These are phyloP conservation scores for Pongo abelii DNA, from an alignment of 2,113 vertebrate genomes.

Conservation along the genomic window DNA sequence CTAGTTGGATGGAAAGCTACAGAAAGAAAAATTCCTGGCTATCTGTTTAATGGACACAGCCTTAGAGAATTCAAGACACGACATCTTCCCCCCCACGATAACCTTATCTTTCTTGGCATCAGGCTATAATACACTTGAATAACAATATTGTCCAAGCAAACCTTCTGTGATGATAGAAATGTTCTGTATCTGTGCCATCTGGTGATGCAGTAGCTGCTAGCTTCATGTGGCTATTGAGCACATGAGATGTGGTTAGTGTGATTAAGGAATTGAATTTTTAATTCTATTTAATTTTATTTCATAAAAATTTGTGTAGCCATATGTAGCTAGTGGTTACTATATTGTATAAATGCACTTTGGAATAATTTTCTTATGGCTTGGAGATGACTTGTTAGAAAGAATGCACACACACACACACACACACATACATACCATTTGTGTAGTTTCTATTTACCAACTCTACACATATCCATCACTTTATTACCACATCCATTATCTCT, in stretches of 20 bases:
- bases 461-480: background rate
- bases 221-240: background rate
- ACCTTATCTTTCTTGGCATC: background rate
- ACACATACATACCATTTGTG: background rate
- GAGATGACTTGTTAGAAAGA: background rate
- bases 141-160: background rate
- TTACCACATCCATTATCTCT: background rate
- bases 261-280: background rate
- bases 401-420: background rate
- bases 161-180: background rate
- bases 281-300: conserved; percentile 45
- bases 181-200: background rate
- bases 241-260: background rate
- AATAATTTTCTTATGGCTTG: conserved; percentile 2
- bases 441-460: background rate
- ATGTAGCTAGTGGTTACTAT: background rate
- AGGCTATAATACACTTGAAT: background rate
- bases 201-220: background rate
- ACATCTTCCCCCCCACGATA: fast-evolving
- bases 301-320: background rate
- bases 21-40: background rate
- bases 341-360: background rate
- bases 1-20: background rate
- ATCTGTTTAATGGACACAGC: background rate
- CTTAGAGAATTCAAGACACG: background rate